Conservation (phyloP, 92 coral and sea anemone species). For the Bergia sp. region DNA sequence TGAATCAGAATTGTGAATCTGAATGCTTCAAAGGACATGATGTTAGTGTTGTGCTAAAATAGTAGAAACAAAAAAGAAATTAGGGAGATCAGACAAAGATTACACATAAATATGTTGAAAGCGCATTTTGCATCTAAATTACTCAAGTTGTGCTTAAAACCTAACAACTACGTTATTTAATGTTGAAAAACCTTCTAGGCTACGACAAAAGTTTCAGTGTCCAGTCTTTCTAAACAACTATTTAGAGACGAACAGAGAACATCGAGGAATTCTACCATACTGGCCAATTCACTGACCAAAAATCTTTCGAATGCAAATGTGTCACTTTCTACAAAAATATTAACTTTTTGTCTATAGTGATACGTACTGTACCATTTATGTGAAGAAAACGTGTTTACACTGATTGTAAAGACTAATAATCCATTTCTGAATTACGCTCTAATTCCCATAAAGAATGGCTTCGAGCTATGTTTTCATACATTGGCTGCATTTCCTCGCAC, state of each 20-base stretch:
- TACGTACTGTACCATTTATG: neutral
- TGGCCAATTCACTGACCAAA: neutral
- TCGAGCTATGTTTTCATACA: too few relatives aligned
- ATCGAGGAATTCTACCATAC: neutral
- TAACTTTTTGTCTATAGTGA: neutral
- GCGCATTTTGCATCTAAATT: neutral
- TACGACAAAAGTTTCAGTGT: neutral
- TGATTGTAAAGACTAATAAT: neutral
- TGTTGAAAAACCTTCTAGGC: neutral
- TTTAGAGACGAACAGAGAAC: neutral
- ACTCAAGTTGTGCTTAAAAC: neutral
- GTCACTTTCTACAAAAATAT: slow-evolving; percentile 20
- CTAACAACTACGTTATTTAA: neutral
- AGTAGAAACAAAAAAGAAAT: neutral
- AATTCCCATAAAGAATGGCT: too few relatives aligned
- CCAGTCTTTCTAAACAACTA: neutral
- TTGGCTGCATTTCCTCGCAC: too few relatives aligned
- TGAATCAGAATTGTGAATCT: neutral
- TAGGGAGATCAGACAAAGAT: neutral
- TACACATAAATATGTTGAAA: neutral
- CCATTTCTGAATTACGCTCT: too few relatives aligned
- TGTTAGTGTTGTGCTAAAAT: neutral
- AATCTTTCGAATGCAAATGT: slow-evolving; percentile 1
- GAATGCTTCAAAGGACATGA: neutral
- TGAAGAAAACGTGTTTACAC: too few relatives aligned